These are phyloP conservation scores for Pogoniulus pusillus DNA, from an alignment of 2,797 vertebrate genomes.

Conservation along the genomic window DNA sequence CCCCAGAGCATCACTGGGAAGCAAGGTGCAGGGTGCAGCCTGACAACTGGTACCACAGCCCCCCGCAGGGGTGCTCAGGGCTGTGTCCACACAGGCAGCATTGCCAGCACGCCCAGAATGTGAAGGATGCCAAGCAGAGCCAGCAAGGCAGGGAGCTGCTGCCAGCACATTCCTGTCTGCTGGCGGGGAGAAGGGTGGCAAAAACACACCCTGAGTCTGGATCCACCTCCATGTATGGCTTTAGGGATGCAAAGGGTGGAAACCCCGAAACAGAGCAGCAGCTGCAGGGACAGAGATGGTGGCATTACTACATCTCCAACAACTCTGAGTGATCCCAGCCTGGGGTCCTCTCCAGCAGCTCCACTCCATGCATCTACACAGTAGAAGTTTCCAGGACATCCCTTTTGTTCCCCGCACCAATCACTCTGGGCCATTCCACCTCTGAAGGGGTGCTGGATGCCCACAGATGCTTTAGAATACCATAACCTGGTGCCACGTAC, in stretches of 20 bases:
- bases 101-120: fast-evolving
- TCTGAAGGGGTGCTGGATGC: not conserved
- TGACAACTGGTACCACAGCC: fast-evolving
- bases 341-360: fast-evolving
- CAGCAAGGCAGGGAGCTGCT: not conserved
- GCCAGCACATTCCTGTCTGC: not conserved
- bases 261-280: not conserved
- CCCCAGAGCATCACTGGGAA: not conserved
- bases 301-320: not conserved
- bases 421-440: not conserved
- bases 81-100: not conserved
- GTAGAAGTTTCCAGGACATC: not conserved
- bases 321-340: not conserved
- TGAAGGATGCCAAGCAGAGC: not conserved
- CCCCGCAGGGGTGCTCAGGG: not conserved
- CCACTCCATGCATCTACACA: fast-evolving
- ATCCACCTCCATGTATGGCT: not conserved
- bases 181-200: fast-evolving
- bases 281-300: fast-evolving
- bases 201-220: fast-evolving
- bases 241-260: not conserved
- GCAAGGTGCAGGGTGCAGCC: not conserved
- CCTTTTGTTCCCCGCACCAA: not conserved
- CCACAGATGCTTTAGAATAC: fast-evolving
- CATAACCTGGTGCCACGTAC: fast-evolving